Conservation (phyloP, 2,797 vertebrate species). For the Labroides dimidiatus region DNA sequence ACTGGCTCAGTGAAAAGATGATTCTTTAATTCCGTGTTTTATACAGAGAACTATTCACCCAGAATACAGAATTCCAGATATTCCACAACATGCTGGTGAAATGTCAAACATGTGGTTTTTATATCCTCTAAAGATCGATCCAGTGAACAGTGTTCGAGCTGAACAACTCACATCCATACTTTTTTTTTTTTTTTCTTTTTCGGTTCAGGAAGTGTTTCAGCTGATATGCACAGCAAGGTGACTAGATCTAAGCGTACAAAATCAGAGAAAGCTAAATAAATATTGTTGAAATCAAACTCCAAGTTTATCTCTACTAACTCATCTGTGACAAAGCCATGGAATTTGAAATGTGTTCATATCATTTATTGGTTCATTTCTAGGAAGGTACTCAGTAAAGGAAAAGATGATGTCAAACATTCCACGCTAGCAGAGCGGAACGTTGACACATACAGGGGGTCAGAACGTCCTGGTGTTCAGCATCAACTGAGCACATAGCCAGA, state of each 20-base stretch:
- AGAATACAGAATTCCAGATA: constrained; percentile 10
- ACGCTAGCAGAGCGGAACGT: constrained; percentile 47
- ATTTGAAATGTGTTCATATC: background rate
- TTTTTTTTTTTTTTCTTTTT: background rate
- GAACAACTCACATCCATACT: constrained; percentile 24
- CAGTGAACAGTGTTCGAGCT: constrained; percentile 37
- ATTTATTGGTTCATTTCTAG: constrained; percentile 4
- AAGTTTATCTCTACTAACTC: too few relatives aligned
- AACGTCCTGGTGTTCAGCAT: constrained; percentile 57
- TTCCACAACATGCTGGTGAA: constrained; percentile 19
- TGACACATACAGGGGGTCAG: constrained; percentile 68
- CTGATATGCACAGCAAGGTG: too few relatives aligned
- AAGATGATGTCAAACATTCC: constrained; percentile 65
- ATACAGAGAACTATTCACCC: constrained; percentile 1
- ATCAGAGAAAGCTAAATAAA: too few relatives aligned
- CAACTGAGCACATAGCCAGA: constrained; percentile 65
- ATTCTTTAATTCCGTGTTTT: background rate
- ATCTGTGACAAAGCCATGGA: too few relatives aligned
- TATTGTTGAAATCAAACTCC: too few relatives aligned
- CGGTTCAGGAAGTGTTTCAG: too few relatives aligned
- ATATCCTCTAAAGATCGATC: constrained; percentile 47
- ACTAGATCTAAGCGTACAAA: too few relatives aligned
- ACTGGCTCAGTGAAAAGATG: background rate
- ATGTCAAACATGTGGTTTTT: constrained; percentile 59
- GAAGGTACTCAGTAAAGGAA: constrained; percentile 31